These are phyloP conservation scores for Varanus salvator DNA, from an alignment of 2,113 vertebrate species.

Conservation along the genomic window DNA sequence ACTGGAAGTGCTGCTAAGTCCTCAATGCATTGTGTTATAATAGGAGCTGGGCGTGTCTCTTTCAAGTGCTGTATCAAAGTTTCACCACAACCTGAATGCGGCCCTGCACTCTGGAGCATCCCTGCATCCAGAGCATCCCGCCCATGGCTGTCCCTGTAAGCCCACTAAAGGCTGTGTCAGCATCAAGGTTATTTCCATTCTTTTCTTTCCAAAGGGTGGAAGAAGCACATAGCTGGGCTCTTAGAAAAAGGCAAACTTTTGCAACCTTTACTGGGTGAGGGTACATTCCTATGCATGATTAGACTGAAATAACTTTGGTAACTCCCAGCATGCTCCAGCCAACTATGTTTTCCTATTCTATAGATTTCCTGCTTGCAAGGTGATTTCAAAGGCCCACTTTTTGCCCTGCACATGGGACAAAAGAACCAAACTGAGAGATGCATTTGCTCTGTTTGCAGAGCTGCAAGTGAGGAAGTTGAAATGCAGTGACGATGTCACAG, in stretches of 20 bases:
- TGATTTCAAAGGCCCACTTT: background rate
- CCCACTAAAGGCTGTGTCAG: background rate
- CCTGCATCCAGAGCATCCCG: too few species aligned
- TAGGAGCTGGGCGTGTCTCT: too few species aligned
- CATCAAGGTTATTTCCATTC: background rate
- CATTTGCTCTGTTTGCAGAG: slow-evolving; percentile 12
- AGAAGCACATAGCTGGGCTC: background rate
- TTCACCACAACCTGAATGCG: background rate
- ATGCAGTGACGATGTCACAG: background rate
- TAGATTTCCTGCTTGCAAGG: background rate
- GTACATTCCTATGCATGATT: too few species aligned
- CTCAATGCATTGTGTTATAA: too few species aligned
- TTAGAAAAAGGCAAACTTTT: background rate
- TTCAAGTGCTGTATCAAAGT: too few species aligned
- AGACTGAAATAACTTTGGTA: too few species aligned
- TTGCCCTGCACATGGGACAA: background rate
- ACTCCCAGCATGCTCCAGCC: background rate
- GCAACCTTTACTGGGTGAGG: background rate
- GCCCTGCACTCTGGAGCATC: background rate
- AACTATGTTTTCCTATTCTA: background rate
- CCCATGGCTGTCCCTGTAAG: background rate
- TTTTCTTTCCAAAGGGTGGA: background rate
- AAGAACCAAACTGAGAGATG: background rate
- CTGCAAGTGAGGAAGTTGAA: background rate
- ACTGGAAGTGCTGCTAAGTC: too few species aligned